These are phyloP conservation scores for Meandrusa payeni DNA, from an alignment of 2,888 invertebrate species.

Conservation along the genomic window DNA sequence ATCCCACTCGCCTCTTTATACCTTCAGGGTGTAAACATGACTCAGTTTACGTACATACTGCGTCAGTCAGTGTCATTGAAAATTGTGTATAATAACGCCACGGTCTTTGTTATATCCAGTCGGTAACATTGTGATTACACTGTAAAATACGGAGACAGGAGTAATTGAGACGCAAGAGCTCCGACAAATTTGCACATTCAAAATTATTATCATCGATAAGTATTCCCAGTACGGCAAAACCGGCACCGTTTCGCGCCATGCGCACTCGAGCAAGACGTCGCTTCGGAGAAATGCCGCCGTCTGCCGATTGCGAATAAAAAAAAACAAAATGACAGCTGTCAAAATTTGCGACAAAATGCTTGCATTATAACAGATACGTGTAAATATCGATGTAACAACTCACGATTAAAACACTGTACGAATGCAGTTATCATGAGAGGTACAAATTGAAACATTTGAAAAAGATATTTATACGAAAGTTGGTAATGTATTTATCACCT, in stretches of 20 bases:
- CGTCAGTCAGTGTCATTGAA: too few relatives aligned
- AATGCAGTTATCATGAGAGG: too few relatives aligned
- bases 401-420: constrained; percentile 10
- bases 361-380: constrained; percentile 50
- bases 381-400: constrained; percentile 45
- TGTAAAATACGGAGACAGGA: neutral
- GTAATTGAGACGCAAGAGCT: constrained; percentile 11
- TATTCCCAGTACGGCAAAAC: constrained; percentile 11
- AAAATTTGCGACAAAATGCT: constrained; percentile 39
- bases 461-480: too few relatives aligned
- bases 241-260: constrained; percentile 4
- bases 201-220: constrained; percentile 19
- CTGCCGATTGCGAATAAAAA: constrained; percentile 11
- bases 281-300: constrained; percentile 19
- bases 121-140: neutral
- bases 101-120: neutral
- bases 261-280: constrained; percentile 1
- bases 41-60: too few relatives aligned
- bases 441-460: too few relatives aligned
- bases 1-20: too few relatives aligned
- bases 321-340: constrained; percentile 38
- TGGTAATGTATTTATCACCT: too few relatives aligned
- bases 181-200: constrained; percentile 10
- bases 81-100: neutral
- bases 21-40: too few relatives aligned